Base-by-base conservation (phyloP, 1,140 invertebrate species). In the Atopsyche davidsoni region DNA sequence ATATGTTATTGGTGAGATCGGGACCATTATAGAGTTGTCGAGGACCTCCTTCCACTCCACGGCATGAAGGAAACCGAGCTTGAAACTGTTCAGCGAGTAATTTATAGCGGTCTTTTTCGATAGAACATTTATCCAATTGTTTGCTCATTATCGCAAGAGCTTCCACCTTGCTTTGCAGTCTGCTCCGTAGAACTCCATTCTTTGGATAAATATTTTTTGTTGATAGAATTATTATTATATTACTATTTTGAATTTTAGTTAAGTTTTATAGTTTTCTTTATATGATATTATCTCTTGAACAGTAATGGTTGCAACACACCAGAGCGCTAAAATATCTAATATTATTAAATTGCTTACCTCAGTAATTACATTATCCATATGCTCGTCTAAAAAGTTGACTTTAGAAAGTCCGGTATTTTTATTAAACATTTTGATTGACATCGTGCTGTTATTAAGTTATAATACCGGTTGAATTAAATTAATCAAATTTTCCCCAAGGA, bases 41-140 rank as follows among this genome's bases (percentile, higher is more conserved):
- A 9, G 59, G 50, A 36, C 39, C 57, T 14, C 57, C 62, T 24
- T 57, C 64, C 22, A 44, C 24, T n/a, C 24, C 36, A 3, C 39
- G 55, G 9, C 56, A 24, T 2, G 63, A 41, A 24, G 54, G 55
- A 50, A 81, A 86, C 36, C 81, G 74, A 49, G 81, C 75, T 59
- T 85, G 77, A 16, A 88, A 67, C 53, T 90, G 86, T 64, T 91
- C 87, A 2, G 86, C 85, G 75, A 91, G 80, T 16, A 88, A 62
- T 66, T 87, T 88, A 59, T 85, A 90, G 61, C 87, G 83, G 66
- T 92, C 87, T 36, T 84, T 68, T 62, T 92, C 86, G 50, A 77
- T 80, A 51, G 82, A 80, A 64, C 83, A 87, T 68, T 87, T 79
- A 52, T 89, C 83, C 35, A 91, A 66, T 61, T 92, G 86, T 60